A percentile compares a stretch with the other conserved stretches of the same genome.
Evolutionary conservation across 2,888 invertebrate genomes (phyloP).

Genomic region (Pterobdella sp.): DNA sequence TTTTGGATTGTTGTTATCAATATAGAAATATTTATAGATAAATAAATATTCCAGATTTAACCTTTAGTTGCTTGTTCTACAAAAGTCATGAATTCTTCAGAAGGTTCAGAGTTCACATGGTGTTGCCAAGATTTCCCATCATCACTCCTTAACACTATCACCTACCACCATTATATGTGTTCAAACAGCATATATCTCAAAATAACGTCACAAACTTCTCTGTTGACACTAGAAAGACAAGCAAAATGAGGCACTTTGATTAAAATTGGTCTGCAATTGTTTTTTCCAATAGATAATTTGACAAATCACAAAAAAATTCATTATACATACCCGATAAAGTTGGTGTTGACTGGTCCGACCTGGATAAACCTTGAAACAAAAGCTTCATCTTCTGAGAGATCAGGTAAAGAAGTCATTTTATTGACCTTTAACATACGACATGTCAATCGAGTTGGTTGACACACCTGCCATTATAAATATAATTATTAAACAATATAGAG

Average conservation of each 20-base stretch:
- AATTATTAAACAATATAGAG: not conserved
- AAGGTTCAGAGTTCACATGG: conserved; percentile 81
- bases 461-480: conserved; percentile 52
- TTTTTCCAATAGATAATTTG: too few species aligned
- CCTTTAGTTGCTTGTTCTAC: conserved; percentile 54
- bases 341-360: conserved; percentile 90
- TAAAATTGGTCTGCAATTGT: conserved; percentile 57
- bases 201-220: too few species aligned
- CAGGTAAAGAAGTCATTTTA: conserved; percentile 84
- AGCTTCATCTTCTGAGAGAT: conserved; percentile 96
- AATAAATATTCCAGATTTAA: too few species aligned
- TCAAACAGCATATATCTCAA: too few species aligned
- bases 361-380: conserved; percentile 89
- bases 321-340: conserved; percentile 87
- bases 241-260: conserved; percentile 98
- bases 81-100: conserved; percentile 56
- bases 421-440: conserved; percentile 81
- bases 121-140: conserved; percentile 98
- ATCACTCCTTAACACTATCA: conserved; percentile 90
- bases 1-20: conserved; percentile 48
- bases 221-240: conserved; percentile 83
- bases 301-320: too few species aligned
- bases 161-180: too few species aligned
- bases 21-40: conserved; percentile 62
- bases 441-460: conserved; percentile 92